These are phyloP conservation scores for Sorex maritimensis DNA, from an alignment of 2,797 vertebrate species.

Conservation along the genomic window DNA sequence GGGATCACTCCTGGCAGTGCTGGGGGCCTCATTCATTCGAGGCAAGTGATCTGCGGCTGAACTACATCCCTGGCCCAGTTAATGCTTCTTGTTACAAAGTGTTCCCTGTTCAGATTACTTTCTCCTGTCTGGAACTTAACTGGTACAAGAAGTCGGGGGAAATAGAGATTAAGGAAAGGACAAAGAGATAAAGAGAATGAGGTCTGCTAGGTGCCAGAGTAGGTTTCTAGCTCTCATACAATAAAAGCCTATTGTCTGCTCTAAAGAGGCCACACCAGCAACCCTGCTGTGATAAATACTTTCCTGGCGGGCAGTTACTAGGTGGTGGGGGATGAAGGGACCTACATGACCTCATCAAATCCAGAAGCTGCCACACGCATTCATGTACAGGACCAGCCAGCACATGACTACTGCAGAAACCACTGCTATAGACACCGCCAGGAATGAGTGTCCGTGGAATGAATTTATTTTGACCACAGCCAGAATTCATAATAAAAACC, in stretches of 20 bases:
- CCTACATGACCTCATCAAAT: not conserved
- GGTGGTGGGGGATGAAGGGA: not conserved
- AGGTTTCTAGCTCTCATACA: not conserved
- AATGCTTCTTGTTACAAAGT: conserved; percentile 56
- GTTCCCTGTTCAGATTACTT: conserved; percentile 46
- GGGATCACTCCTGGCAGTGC: too few relatives aligned
- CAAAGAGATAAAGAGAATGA: conserved; percentile 16
- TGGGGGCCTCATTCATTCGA: too few relatives aligned
- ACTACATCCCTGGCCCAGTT: not conserved
- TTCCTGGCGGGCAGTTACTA: conserved; percentile 17
- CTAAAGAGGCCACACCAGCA: conserved; percentile 12
- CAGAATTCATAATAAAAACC: conserved; percentile 22
- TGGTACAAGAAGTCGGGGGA: not conserved
- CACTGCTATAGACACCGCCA: not conserved
- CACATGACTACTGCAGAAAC: not conserved
- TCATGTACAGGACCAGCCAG: not conserved
- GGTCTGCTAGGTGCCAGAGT: not conserved
- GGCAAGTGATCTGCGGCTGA: too few relatives aligned
- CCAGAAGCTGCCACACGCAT: not conserved
- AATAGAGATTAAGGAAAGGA: conserved; percentile 30
- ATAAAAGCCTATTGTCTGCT: not conserved
- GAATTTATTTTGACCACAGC: conserved; percentile 35
- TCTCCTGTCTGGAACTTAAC: not conserved
- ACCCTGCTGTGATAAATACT: not conserved
- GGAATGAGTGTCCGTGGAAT: not conserved